phyloP scores from a whole-genome alignment of 2,113 vertebrate species.

The Corydoras maculifer region DNA sequence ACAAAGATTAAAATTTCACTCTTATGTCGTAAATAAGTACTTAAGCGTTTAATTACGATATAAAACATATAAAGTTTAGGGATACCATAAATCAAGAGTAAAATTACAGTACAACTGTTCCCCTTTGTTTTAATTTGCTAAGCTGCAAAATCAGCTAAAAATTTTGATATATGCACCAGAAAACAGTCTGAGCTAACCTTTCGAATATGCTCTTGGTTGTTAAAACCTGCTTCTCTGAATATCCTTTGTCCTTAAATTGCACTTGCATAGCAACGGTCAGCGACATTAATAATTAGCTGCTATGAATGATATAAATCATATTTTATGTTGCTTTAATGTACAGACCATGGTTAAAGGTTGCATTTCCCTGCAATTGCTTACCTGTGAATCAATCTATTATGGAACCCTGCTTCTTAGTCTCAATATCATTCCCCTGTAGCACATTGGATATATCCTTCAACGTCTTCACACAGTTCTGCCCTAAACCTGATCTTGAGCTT shows the following conservation, averaged over 20 bases:
- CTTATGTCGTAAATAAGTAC: no score
- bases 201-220: constrained; percentile 55
- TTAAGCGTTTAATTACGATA: no score
- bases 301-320: constrained; percentile 79
- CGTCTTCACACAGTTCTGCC: constrained; percentile 92
- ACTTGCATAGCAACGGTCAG: constrained; percentile 51
- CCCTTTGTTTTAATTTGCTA: constrained; percentile 60
- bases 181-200: constrained; percentile 60
- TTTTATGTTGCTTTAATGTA: constrained; percentile 58
- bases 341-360: constrained; percentile 76
- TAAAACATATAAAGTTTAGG: no score
- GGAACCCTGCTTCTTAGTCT: constrained; percentile 78
- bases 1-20: no score
- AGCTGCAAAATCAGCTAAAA: constrained; percentile 62
- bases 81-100: no score
- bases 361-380: constrained; percentile 87
- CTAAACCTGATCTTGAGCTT: constrained; percentile 98
- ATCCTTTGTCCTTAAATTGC: constrained; percentile 45
- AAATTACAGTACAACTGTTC: constrained; percentile 66
- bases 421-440: constrained; percentile 75
- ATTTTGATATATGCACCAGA: constrained; percentile 51
- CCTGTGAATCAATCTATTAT: constrained; percentile 98
- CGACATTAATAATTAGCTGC: constrained; percentile 70
- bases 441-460: constrained; percentile 89
- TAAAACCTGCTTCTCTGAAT: constrained; percentile 52